Base-by-base conservation (phyloP, 1,140 invertebrate species). In the Aphelinus certus region DNA sequence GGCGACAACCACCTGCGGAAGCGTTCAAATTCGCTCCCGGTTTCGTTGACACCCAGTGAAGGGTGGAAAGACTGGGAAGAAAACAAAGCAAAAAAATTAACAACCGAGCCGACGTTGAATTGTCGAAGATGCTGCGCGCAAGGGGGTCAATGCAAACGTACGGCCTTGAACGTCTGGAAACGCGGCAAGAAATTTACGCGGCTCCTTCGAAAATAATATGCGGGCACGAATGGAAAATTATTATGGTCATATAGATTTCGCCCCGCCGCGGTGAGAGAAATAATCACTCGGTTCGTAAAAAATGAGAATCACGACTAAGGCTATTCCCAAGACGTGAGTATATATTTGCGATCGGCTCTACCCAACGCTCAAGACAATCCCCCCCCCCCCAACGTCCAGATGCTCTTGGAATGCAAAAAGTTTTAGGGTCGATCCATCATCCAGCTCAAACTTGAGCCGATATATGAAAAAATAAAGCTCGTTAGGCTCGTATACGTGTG, bases 151-250 rank as follows among this genome's bases (percentile, higher is more conserved):
- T 72, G 66, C 61, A 74, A 78, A 53, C 68, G 49, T 49, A 68
- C 53, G 56, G 68, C 60, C 68, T 71, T 62, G 56, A 26, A 26
- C 3, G 56, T n/a, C 1, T 10, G 42, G 1, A 58, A 7, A 43
- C 57, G 7, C 9, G 9, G 47, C 45, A 79, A 78, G 73, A 78
- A 68, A 45, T 80, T 73, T 78, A 77, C 60, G 60, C 57, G n/a
- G 63, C 73, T 79, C 76, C 79, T 80, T 76, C 57, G 58, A 76
- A 78, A 43, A 7, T 7, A 75, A 26, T 68, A 76, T 73, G 65
- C 55, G 62, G 68, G 73, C 55, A 70, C 26, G 26, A 51, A 68
- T 67, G 46, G 64, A 71, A 76, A 75, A 72, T 64, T 75, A 71
- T 55, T 63, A 74, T 68, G 55, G 65, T 26, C 26, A 68, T 48